These are phyloP conservation scores for Thunnus thynnus DNA, from an alignment of 2,113 vertebrate genomes.

Conservation along the genomic window DNA sequence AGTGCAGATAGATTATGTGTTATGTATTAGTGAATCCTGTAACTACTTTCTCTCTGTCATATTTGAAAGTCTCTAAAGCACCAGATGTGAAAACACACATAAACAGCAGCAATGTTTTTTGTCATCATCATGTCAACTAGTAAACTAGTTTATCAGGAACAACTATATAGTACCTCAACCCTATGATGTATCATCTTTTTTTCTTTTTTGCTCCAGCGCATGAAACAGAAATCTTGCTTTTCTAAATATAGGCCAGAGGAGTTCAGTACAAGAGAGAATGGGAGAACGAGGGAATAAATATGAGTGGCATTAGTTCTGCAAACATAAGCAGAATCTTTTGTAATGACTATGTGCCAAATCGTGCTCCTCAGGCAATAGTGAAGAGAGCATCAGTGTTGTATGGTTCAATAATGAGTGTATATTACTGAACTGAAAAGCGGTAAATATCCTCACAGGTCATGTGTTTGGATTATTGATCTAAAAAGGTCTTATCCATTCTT, in stretches of 20 bases:
- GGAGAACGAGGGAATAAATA: not conserved
- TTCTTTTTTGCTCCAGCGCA: not conserved
- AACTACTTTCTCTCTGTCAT: conserved; percentile 9
- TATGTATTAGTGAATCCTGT: not conserved
- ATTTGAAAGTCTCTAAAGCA: conserved; percentile 2
- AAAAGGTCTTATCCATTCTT: not conserved
- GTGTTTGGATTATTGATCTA: conserved; percentile 15
- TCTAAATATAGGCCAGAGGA: conserved; percentile 47
- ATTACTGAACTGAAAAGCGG: conserved; percentile 7
- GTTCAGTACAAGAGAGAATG: conserved; percentile 31
- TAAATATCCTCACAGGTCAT: conserved; percentile 10
- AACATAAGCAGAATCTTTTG: conserved; percentile 49
- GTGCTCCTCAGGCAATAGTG: conserved; percentile 21
- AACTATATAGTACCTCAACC: not conserved
- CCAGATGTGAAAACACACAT: not conserved
- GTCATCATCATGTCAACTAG: not conserved
- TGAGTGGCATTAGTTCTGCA: conserved; percentile 63
- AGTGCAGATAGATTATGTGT: not conserved
- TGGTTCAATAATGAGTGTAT: conserved; percentile 50
- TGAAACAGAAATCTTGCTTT: conserved; percentile 27
- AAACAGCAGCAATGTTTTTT: not conserved
- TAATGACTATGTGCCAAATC: conserved; percentile 52
- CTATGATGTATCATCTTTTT: not conserved
- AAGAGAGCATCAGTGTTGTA: not conserved
- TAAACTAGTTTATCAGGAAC: not conserved